These are phyloP conservation scores for Ptyas mucosa DNA, from an alignment of 2,113 vertebrate species.

Conservation along the genomic window DNA sequence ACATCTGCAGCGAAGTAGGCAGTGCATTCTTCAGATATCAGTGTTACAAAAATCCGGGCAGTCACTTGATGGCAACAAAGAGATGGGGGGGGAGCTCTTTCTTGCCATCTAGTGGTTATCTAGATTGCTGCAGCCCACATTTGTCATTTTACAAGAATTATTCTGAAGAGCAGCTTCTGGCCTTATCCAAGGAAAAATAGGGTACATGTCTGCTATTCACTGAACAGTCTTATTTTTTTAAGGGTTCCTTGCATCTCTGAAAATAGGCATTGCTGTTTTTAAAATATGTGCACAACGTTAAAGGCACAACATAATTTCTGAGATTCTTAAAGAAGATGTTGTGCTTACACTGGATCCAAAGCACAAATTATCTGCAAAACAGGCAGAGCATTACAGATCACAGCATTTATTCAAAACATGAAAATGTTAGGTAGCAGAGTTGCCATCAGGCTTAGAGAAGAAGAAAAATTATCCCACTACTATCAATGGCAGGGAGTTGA, in stretches of 20 bases:
- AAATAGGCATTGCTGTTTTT: background rate
- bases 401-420: background rate
- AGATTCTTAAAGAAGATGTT: background rate
- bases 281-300: background rate
- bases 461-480: background rate
- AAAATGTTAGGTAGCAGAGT: background rate
- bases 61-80: background rate
- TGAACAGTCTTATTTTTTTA: background rate
- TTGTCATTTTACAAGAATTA: background rate
- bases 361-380: background rate
- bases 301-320: background rate
- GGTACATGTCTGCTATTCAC: background rate
- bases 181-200: background rate
- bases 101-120: background rate
- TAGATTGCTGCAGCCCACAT: background rate
- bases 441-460: background rate
- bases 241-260: background rate
- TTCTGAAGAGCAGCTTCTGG: background rate
- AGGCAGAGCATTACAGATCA: background rate
- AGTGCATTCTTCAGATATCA: background rate
- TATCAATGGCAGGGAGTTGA: background rate
- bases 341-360: background rate
- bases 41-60: background rate
- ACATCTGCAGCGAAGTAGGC: background rate
- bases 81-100: background rate